Base-by-base conservation (phyloP, 2,797 vertebrate species). In the Phoebastria nigripes region DNA sequence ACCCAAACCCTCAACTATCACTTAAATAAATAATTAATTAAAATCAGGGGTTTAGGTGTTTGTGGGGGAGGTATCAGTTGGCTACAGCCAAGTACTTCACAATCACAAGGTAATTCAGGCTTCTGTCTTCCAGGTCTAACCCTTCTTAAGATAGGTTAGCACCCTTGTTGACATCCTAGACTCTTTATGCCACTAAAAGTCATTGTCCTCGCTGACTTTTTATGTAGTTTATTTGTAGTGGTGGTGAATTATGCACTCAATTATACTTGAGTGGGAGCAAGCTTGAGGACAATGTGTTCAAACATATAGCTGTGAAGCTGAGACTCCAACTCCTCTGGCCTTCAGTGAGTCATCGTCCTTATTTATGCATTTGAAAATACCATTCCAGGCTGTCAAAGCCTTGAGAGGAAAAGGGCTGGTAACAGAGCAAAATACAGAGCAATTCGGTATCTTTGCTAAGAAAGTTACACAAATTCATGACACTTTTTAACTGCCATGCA, bases 181-280 rank as follows among this genome's bases (percentile, higher is more conserved):
- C 12, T 62, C 33, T 31, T 56, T 21, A 5, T 73, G 29, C 25
- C n/a, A 14, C 59, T 52, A 11, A 42, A 93, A 63, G 21, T 66
- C 51, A 8, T 44, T 69, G 66, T 41, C 54, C 10, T 59, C 25
- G 10, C 20, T 66, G 42, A 46, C 29, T 41, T 69, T 49, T 61
- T 63, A 20, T 52, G 13, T 12, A 7, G 18, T 11, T 19, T 35
- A 15, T 58, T 72, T 51, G 55, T 46, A 24, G 28, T 42, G 28
- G 4, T 65, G 31, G 21, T 76, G 42, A 76, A 24, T 77, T 52
- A 17, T 15, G 2, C 0, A 0, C 33, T 88, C 44, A 11, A 0
- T 51, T 62, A 33, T 33, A 49, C 12, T 39, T 55, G 16, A 82
- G 10, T 33, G 41, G 31, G 16, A 74, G 10, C 8, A 49, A 51